A percentile compares a stretch with the other conserved stretches of the same genome.
These are phyloP conservation scores for Maconellicoccus hirsutus DNA, from an alignment of 1,140 invertebrate genomes.

Conservation along the genomic window DNA sequence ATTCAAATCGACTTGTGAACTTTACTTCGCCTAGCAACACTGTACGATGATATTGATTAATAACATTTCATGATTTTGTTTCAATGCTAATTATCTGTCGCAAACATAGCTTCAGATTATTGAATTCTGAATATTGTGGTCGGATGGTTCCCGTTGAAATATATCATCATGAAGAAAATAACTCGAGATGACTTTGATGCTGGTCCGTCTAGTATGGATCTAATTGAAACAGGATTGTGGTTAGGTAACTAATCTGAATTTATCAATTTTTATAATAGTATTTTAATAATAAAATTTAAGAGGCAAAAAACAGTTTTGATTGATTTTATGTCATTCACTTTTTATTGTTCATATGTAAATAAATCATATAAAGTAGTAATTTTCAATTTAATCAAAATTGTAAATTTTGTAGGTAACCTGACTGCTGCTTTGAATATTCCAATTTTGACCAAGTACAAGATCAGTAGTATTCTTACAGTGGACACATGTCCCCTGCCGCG, in stretches of 20 bases:
- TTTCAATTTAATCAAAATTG: slow-evolving; percentile 19
- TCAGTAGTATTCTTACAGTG: slow-evolving; percentile 65
- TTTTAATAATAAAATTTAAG: neutral
- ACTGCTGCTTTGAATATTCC: slow-evolving; percentile 61
- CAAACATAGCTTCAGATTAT: too few relatives aligned
- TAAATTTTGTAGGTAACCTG: slow-evolving; percentile 48
- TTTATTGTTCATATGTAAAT: too few relatives aligned
- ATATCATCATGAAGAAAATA: slow-evolving; percentile 26
- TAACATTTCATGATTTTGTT: neutral
- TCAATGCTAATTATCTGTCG: neutral
- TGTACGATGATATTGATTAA: neutral
- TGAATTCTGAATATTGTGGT: too few relatives aligned
- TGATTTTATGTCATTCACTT: too few relatives aligned
- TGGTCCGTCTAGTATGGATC: slow-evolving; percentile 50
- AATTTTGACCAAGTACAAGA: slow-evolving; percentile 49
- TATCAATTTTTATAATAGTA: neutral
- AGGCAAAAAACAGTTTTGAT: neutral
- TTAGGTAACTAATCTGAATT: slow-evolving; percentile 40
- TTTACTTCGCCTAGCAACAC: neutral
- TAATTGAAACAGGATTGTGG: slow-evolving; percentile 57
- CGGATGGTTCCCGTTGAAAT: neutral
- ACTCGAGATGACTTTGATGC: slow-evolving; percentile 43
- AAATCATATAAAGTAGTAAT: neutral
- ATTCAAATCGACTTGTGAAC: too few relatives aligned
- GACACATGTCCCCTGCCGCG: slow-evolving; percentile 68